Conservation (phyloP, 2,797 vertebrate species). For the Chromobotia macracanthus region DNA sequence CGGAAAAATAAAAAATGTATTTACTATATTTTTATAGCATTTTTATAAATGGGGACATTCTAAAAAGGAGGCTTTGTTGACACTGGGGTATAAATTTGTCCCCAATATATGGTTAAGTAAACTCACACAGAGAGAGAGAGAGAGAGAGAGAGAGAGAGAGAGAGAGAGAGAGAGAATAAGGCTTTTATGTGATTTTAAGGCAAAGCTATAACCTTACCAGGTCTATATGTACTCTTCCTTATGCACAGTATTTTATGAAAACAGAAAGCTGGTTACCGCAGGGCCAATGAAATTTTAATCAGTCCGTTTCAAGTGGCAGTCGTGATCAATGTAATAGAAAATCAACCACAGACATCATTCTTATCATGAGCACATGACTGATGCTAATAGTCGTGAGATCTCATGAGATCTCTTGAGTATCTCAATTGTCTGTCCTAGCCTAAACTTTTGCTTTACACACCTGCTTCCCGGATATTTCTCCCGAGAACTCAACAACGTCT, state of each 20-base stretch:
- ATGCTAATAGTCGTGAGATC: constrained; percentile 41
- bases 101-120: no score
- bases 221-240: constrained; percentile 56
- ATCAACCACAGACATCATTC: constrained; percentile 48
- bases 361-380: constrained; percentile 30
- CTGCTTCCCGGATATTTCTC: no score
- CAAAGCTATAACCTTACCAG: constrained; percentile 34
- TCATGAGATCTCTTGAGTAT: background rate
- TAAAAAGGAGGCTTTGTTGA: no score
- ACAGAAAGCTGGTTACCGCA: constrained; percentile 49
- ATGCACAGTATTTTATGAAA: constrained; percentile 55
- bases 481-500: background rate
- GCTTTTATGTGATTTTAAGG: constrained; percentile 44
- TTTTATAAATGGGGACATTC: no score
- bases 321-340: constrained; percentile 54
- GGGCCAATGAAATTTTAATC: constrained; percentile 60
- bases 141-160: background rate
- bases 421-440: background rate
- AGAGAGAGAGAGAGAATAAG: background rate
- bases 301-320: constrained; percentile 47
- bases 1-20: no score
- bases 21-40: no score
- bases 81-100: no score
- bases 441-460: background rate
- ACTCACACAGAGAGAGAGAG: no score